phyloP scores from a whole-genome alignment of 1,140 invertebrate genomes.

The Acyrthosiphon pisum region DNA sequence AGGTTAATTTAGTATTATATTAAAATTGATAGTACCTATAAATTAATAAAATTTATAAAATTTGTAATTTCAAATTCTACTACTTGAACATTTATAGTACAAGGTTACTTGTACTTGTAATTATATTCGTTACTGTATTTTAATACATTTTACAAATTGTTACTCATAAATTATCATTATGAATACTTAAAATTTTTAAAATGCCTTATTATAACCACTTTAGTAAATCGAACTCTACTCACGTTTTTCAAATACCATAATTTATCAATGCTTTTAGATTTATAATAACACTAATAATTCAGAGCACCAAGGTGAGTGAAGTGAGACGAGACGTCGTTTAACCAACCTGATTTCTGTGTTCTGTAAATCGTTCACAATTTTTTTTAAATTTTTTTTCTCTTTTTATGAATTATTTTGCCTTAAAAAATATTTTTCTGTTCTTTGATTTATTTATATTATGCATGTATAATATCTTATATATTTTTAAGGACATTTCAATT shows the following conservation, averaged over 20 bases:
- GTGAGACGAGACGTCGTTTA: not conserved
- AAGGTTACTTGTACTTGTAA: not conserved
- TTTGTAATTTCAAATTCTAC: not conserved
- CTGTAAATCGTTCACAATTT: not conserved
- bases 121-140: not conserved
- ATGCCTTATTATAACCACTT: not conserved
- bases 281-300: not conserved
- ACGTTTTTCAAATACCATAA: not conserved
- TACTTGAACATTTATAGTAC: not conserved
- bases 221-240: not conserved
- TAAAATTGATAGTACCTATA: not conserved
- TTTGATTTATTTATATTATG: not conserved
- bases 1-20: not conserved
- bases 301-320: not conserved
- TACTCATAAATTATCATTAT: conserved; percentile 8
- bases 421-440: not conserved
- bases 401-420: not conserved
- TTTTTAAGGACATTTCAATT: not conserved
- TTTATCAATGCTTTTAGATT: not conserved
- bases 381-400: not conserved
- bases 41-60: not conserved
- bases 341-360: not conserved
- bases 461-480: too few species aligned
- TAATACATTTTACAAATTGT: not conserved
- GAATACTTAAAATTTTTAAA: not conserved